These are phyloP conservation scores for Diplazon laetatorius DNA, from an alignment of 2,888 invertebrate species.

Conservation along the genomic window DNA sequence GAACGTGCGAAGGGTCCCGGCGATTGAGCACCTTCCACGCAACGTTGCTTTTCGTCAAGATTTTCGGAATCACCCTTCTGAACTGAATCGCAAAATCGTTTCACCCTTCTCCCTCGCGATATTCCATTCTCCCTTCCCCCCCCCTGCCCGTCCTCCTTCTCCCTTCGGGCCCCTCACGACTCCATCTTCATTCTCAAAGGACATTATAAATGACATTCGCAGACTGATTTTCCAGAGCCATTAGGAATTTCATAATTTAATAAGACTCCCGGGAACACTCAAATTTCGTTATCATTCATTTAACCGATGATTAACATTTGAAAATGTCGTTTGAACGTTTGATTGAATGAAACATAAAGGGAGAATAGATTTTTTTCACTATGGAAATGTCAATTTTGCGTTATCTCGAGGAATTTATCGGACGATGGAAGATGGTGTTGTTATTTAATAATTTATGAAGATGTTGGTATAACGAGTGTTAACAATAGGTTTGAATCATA, in stretches of 20 bases:
- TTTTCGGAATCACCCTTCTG: constrained; percentile 18
- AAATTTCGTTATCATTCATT: constrained; percentile 3
- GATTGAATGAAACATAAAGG: not conserved
- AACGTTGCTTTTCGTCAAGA: not conserved
- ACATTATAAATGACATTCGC: not conserved
- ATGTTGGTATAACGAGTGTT: too few species aligned
- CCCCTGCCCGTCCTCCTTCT: too few species aligned
- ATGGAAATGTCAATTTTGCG: too few species aligned
- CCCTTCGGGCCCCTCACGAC: too few species aligned
- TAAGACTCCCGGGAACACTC: not conserved
- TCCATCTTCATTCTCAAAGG: not conserved
- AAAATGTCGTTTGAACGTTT: not conserved
- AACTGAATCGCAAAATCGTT: constrained; percentile 25
- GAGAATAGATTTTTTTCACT: not conserved
- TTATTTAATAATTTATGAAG: too few species aligned
- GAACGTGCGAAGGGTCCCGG: constrained; percentile 11
- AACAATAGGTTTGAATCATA: too few species aligned
- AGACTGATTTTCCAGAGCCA: not conserved
- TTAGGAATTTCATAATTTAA: not conserved
- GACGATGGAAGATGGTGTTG: too few species aligned
- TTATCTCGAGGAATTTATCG: too few species aligned
- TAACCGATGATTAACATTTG: not conserved
- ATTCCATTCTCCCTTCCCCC: constrained; percentile 14
- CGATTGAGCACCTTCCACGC: not conserved
- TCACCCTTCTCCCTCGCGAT: constrained; percentile 21